Conservation (phyloP, 1,140 invertebrate species). For the Odontomachus brunneus region DNA sequence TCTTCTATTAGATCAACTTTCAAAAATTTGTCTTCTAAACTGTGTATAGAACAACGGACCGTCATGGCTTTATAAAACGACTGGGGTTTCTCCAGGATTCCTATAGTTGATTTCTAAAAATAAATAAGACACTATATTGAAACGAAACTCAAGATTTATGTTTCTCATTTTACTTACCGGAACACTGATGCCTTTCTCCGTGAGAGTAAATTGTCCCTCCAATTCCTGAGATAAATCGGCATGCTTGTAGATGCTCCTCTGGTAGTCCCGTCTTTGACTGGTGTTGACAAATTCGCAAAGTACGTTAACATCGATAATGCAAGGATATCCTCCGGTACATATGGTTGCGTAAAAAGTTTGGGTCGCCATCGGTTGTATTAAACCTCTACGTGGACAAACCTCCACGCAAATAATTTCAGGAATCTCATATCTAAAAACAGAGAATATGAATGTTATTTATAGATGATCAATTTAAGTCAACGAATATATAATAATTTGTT, state of each 20-base stretch:
- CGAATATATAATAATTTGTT: background rate
- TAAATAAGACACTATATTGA: background rate
- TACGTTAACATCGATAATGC: constrained; percentile 71
- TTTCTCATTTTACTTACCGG: constrained; percentile 64
- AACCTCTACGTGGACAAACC: constrained; percentile 72
- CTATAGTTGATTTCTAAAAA: constrained; percentile 57
- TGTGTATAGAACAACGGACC: constrained; percentile 65
- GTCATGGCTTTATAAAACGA: constrained; percentile 70
- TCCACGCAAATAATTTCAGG: constrained; percentile 66
- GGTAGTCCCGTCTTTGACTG: constrained; percentile 70
- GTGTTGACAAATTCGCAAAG: constrained; percentile 76
- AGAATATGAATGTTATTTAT: too few species aligned
- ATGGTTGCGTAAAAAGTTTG: constrained; percentile 74
- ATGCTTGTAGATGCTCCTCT: constrained; percentile 65
- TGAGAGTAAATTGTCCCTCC: constrained; percentile 75
- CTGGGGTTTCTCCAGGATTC: constrained; percentile 67
- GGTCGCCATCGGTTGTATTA: constrained; percentile 71
- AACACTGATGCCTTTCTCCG: constrained; percentile 73
- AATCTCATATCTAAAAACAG: constrained; percentile 67
- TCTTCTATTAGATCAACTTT: constrained; percentile 61
- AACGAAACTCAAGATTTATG: too few species aligned
- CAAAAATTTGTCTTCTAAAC: constrained; percentile 52
- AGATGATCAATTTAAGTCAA: background rate
- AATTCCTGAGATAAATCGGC: constrained; percentile 63
- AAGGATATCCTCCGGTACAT: constrained; percentile 54